A percentile compares a stretch with the other conserved stretches of the same genome.
phyloP scores from a whole-genome alignment of 2,797 vertebrate species.

The Okamejei kenojei region DNA sequence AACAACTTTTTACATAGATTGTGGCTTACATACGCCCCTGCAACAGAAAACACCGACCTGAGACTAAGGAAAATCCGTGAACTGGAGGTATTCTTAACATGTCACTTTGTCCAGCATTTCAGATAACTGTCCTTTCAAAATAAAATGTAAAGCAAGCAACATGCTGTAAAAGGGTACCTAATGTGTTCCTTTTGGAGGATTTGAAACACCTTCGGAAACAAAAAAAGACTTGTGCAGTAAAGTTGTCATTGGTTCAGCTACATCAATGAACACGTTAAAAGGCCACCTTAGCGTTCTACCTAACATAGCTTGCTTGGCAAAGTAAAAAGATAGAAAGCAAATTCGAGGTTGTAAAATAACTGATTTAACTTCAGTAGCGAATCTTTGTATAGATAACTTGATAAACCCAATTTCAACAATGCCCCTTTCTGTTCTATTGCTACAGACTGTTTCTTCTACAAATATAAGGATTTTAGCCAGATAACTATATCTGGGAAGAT shows the following conservation, averaged over 20 bases:
- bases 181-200: background rate
- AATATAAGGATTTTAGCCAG: background rate
- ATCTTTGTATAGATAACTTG: background rate
- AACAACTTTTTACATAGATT: background rate
- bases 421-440: background rate
- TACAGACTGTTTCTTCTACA: background rate
- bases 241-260: background rate
- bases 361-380: background rate
- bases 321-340: background rate
- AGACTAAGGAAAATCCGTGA: constrained; percentile 29
- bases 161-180: background rate
- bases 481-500: background rate
- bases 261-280: background rate
- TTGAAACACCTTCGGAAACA: background rate
- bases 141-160: background rate
- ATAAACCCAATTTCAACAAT: background rate
- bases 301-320: background rate
- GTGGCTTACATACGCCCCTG: background rate
- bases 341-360: background rate
- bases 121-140: constrained; percentile 10
- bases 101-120: constrained; percentile 14
- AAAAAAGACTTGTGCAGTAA: background rate
- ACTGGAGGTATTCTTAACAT: constrained; percentile 9
- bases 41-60: constrained; percentile 19
- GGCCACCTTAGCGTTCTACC: background rate